A percentile compares a stretch with the other conserved stretches of the same genome.
Conservation (phyloP, 2,888 invertebrate genomes). For the Aquatica leii region DNA sequence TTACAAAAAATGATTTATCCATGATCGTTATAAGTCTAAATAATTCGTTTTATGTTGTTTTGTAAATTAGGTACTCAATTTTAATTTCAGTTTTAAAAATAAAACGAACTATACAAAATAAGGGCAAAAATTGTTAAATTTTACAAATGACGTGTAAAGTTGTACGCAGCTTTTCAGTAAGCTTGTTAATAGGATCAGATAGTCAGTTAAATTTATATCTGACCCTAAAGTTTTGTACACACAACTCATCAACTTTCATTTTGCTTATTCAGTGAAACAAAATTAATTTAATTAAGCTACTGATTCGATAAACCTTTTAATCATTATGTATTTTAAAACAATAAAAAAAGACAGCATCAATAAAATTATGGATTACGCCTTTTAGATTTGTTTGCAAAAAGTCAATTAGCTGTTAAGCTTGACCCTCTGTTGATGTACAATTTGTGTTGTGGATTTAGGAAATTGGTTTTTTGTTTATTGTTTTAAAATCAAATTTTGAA, state of each 20-base stretch:
- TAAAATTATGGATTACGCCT: constrained; percentile 23
- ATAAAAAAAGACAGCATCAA: constrained; percentile 18
- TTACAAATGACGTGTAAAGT: too few relatives aligned
- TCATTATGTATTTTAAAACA: neutral
- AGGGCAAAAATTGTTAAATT: too few relatives aligned
- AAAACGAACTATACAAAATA: too few relatives aligned
- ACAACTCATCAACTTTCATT: constrained; percentile 13
- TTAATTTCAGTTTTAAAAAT: too few relatives aligned
- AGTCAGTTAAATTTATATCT: constrained; percentile 10
- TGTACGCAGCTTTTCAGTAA: neutral
- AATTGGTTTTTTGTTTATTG: constrained; percentile 31
- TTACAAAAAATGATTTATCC: constrained; percentile 10
- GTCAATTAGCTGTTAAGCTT: constrained; percentile 25
- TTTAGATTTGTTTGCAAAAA: constrained; percentile 28
- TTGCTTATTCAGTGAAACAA: constrained; percentile 8
- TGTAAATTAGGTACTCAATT: too few relatives aligned
- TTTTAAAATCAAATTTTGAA: constrained; percentile 20
- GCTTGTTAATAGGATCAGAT: constrained; percentile 11
- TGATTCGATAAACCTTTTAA: constrained; percentile 7
- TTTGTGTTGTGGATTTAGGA: constrained; percentile 33
- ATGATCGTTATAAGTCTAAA: too few relatives aligned
- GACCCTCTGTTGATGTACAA: constrained; percentile 27
- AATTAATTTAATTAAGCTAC: constrained; percentile 15
- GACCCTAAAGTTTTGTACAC: constrained; percentile 11
- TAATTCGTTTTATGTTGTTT: too few relatives aligned